These are phyloP conservation scores for Panzeria rudis DNA, from an alignment of 2,888 invertebrate species.

Conservation along the genomic window DNA sequence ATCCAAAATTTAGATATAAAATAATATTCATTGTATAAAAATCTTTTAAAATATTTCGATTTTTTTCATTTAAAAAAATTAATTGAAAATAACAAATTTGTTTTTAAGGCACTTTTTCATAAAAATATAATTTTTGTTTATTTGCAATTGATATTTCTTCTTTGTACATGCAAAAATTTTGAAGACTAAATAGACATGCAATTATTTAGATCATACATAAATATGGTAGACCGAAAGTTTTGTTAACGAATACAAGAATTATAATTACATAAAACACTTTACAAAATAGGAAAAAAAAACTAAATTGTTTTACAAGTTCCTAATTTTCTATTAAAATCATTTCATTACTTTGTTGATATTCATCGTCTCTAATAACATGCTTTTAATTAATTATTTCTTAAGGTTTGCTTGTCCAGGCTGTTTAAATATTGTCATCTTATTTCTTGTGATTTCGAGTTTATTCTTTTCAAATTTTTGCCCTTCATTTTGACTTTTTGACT, in stretches of 20 bases:
- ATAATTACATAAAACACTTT: constrained; percentile 36
- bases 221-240: constrained; percentile 22
- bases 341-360: background rate
- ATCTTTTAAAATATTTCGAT: constrained; percentile 38
- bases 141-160: constrained; percentile 28
- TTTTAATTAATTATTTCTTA: constrained; percentile 12
- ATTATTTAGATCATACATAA: constrained; percentile 22
- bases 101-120: constrained; percentile 74
- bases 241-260: background rate
- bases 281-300: constrained; percentile 30
- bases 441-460: background rate
- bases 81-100: constrained; percentile 62
- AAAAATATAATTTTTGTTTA: constrained; percentile 45
- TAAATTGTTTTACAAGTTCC: constrained; percentile 8
- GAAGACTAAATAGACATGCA: constrained; percentile 40
- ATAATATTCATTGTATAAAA: constrained; percentile 7
- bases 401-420: constrained; percentile 10
- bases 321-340: constrained; percentile 6
- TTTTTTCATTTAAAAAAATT: constrained; percentile 28
- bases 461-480: constrained; percentile 11
- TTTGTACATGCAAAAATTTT: constrained; percentile 62
- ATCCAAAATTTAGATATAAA: constrained; percentile 13
- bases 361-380: background rate
- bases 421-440: constrained; percentile 11
- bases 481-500: constrained; percentile 67